phyloP scores from a whole-genome alignment of 1,140 invertebrate species.

The Aphelenchoides avenae region DNA sequence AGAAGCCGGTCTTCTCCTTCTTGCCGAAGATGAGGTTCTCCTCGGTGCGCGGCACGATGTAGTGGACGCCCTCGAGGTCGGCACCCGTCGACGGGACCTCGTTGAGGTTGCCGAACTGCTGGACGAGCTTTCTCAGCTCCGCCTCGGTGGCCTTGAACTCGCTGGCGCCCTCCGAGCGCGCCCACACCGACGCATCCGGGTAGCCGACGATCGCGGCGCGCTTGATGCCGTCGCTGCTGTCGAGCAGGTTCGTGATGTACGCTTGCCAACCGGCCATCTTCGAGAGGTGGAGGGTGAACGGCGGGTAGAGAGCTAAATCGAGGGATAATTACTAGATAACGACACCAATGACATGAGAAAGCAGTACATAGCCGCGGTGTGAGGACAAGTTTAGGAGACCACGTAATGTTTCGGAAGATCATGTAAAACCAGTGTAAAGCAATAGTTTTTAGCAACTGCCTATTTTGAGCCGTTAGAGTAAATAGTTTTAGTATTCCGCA shows the following conservation, averaged over 20 bases:
- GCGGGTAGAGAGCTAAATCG: no score
- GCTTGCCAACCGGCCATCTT: slow-evolving; percentile 55
- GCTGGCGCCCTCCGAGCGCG: slow-evolving; percentile 42
- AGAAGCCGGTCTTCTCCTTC: slow-evolving; percentile 56
- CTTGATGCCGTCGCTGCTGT: slow-evolving; percentile 34
- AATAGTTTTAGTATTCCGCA: no score
- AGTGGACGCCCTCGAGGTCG: slow-evolving; percentile 54
- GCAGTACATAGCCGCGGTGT: no score
- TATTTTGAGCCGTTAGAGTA: no score
- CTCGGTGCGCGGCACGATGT: slow-evolving; percentile 56
- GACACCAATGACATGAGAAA: no score
- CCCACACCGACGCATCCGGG: slow-evolving; percentile 54
- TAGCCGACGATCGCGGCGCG: slow-evolving; percentile 54
- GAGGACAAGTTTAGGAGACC: no score
- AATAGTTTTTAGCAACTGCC: no score
- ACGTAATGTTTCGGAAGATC: no score
- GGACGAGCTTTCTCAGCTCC: slow-evolving; percentile 48
- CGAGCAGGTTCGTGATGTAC: slow-evolving; percentile 48
- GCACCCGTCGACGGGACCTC: slow-evolving; percentile 46
- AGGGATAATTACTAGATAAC: no score
- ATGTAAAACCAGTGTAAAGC: no score
- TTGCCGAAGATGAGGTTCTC: slow-evolving; percentile 59
- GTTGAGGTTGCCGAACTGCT: slow-evolving; percentile 43
- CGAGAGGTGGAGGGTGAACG: no score
- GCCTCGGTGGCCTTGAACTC: slow-evolving; percentile 52